Conservation (phyloP, 2,888 invertebrate species). For the Diaperis boleti region DNA sequence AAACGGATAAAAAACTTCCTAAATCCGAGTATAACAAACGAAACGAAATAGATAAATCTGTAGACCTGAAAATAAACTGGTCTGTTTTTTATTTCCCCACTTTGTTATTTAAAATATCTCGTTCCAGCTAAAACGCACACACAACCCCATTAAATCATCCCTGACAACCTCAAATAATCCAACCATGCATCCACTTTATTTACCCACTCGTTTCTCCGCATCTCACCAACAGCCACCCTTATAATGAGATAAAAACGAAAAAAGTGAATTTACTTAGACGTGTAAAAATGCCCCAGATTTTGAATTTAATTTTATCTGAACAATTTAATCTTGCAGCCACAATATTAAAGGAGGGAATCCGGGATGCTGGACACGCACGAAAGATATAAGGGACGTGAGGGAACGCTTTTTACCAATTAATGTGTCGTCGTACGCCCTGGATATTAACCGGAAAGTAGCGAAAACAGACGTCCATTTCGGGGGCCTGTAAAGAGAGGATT, state of each 20-base stretch:
- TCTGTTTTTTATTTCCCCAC: too few relatives aligned
- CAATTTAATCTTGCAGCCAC: slow-evolving; percentile 18
- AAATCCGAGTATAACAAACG: too few relatives aligned
- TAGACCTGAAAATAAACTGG: not conserved
- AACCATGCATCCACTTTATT: not conserved
- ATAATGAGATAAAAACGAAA: slow-evolving; percentile 8
- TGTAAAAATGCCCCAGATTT: slow-evolving; percentile 2
- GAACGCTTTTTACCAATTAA: slow-evolving; percentile 26
- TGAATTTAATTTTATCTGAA: not conserved
- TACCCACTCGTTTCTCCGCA: too few relatives aligned
- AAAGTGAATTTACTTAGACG: not conserved
- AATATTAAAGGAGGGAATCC: slow-evolving; percentile 18
- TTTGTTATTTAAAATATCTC: too few relatives aligned
- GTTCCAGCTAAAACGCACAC: too few relatives aligned
- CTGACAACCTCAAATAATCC: slow-evolving; percentile 4
- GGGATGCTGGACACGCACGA: slow-evolving; percentile 10
- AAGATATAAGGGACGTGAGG: slow-evolving; percentile 30
- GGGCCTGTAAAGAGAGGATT: not conserved
- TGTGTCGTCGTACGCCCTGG: not conserved
- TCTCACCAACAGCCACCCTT: not conserved
- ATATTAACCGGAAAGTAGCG: not conserved
- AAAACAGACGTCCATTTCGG: too few relatives aligned
- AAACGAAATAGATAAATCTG: not conserved
- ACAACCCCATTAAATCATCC: not conserved
- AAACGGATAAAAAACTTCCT: too few relatives aligned